phyloP scores from a whole-genome alignment of 2,113 vertebrate genomes.

The Leucosticte australis region DNA sequence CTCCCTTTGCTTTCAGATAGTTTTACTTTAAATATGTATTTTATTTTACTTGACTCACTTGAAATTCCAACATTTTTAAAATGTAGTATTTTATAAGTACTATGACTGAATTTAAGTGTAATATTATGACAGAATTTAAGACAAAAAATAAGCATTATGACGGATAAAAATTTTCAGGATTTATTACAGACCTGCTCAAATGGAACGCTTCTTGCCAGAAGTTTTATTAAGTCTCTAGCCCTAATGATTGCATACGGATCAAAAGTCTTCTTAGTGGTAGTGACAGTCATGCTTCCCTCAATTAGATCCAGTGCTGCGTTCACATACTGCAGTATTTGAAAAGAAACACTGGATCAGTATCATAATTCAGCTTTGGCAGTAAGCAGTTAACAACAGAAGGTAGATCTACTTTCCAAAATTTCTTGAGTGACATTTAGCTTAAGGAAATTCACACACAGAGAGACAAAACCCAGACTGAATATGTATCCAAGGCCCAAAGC shows the following conservation, averaged over 20 bases:
- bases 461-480: not conserved
- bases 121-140: not conserved
- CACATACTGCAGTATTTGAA: conserved; percentile 77
- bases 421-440: not conserved
- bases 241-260: conserved; percentile 91
- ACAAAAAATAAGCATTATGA: not conserved
- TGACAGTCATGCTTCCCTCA: conserved; percentile 94
- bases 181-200: conserved; percentile 88
- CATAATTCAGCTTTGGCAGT: not conserved
- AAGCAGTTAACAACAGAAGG: not conserved
- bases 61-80: not conserved
- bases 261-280: conserved; percentile 92
- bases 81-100: rapidly evolving
- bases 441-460: not conserved
- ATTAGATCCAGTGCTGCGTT: conserved; percentile 89
- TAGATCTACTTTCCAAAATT: not conserved
- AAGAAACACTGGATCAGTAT: not conserved
- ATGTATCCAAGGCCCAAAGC: not conserved
- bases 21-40: not conserved
- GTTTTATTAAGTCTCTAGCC: conserved; percentile 93
- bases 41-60: not conserved
- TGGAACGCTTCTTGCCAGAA: conserved; percentile 91
- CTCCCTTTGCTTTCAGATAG: not conserved
- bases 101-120: not conserved
- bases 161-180: not conserved